Base-by-base conservation (phyloP, 2,888 invertebrate species). In the Norana najaformis region DNA sequence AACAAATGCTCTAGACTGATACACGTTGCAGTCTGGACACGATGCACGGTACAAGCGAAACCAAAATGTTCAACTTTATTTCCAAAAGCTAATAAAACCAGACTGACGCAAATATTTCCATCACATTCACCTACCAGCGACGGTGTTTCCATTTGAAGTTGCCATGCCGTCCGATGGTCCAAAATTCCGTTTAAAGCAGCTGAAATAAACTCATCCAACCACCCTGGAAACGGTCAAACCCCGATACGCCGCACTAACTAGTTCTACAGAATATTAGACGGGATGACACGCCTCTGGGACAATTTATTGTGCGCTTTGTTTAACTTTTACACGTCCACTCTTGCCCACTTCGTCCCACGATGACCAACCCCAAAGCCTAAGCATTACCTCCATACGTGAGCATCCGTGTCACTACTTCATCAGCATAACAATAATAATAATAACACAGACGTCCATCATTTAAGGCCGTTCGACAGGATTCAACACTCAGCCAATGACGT, bases 141-240 rank as follows among this genome's bases (percentile, higher is more conserved):
- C n/a, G 39, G 11, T 18, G 47, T 41, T 89, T 89, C 36, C 53
- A 89, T 89, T 53, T n/a, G 34, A 39, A 41, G 38, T 47, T 89
- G 35, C 47, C 89, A n/a, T 47, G 69, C 89, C 69, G 30, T 41
- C 36, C 16, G 89, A 38, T n/a, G 34, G 8, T n/a, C n/a, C 47
- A 35, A 53, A 41, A 37, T 89, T 16, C 37, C 34, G 36, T 69
- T 69, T n/a, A 69, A 11, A n/a, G 30, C 11, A 69, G 11, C 69
- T n/a, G n/a, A 69, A n/a, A 69, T 69, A 69, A 69, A 69, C n/a
- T 11, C 69, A n/a, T n/a, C 69, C 69, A 69, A 69, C 69, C 69
- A 69, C n/a, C n/a, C 30, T 8, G 20, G 23, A 30, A 41, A 69
- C 69, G 69, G 6, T n/a, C 69, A 8, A n/a, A 69, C 69, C 16